phyloP scores from a whole-genome alignment of 1,140 invertebrate genomes.

The Acyrthosiphon pisum region DNA sequence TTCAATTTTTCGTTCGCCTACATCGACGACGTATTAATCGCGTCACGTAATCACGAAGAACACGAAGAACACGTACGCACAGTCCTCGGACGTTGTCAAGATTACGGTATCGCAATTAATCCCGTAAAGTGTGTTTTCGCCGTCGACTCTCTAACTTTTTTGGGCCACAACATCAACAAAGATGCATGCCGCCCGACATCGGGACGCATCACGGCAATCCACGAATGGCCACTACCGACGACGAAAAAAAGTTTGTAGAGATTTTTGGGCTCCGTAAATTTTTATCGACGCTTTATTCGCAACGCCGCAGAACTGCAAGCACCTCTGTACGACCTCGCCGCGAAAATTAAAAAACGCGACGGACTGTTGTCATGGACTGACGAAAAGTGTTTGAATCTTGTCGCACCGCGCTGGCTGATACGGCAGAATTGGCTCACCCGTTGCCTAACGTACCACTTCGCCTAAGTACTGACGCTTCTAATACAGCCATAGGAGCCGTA shows the following conservation, averaged over 20 bases:
- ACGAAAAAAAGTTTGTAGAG: constrained; percentile 58
- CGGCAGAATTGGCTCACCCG: too few species aligned
- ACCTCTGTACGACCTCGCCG: constrained; percentile 60
- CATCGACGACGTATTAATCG: too few species aligned
- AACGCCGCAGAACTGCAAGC: constrained; percentile 60
- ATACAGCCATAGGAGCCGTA: constrained; percentile 51
- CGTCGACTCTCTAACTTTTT: constrained; percentile 60
- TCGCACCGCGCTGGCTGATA: too few species aligned
- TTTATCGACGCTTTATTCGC: constrained; percentile 61
- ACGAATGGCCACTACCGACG: neutral
- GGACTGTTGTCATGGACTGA: too few species aligned
- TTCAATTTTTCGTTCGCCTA: too few species aligned
- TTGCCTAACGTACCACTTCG: too few species aligned
- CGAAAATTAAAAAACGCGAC: too few species aligned
- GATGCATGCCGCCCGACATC: constrained; percentile 61
- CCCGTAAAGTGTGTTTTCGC: constrained; percentile 61
- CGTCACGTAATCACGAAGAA: too few species aligned
- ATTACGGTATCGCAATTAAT: constrained; percentile 62
- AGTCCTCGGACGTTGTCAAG: constrained; percentile 58
- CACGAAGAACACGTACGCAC: too few species aligned
- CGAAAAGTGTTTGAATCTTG: too few species aligned
- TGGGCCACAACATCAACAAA: constrained; percentile 61
- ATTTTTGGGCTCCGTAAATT: constrained; percentile 63
- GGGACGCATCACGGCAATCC: too few species aligned
- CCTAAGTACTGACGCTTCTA: too few species aligned